Evolutionary conservation across 2,797 vertebrate genomes (phyloP), one percentile per base, ranked within the genome.

Genomic region (Acanthurus tractus): DNA sequence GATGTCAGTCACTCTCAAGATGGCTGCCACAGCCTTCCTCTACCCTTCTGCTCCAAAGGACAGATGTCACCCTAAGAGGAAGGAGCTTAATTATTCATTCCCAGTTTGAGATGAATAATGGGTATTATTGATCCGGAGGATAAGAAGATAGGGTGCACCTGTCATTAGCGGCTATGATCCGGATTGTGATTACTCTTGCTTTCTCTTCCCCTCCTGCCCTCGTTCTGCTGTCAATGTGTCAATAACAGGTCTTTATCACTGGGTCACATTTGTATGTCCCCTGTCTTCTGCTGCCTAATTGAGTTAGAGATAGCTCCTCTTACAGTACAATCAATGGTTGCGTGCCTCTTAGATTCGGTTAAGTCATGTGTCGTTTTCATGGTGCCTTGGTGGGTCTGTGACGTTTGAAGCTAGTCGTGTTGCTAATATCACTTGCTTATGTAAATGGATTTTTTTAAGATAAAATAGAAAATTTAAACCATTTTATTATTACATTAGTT

Each of bases 21-120:
- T 85, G 79, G 74, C 86, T 72, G 57, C 74, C 61, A 14, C 9
- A 0, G 64, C 63, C 69, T 79, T 73, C 62, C 49, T 76, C 45
- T 66, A 66, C 23, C 80, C 70, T 78, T 82, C 63, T 83, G 62
- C 59, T 63, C 11, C 50, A 70, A 81, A 63, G 73, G 67, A 78
- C 46, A n/a, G 25, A 54, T 62, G 53, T 72, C 56, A 66, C 74
- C 53, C 25, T 2, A 65, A 86, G 64, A 70, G 72, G 69, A 85
- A 79, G 64, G 53, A 61, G 54, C 77, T 88, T 82, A 86, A 88
- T 91, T 91, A 91, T 88, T 92, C 69, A 90, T 90, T 63, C 48
- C 17, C 36, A 73, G 22, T 84, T 90, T 54, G 65, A 73, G 73
- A 85, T 91, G 62, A 92, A 79, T 89, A 89, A 88, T 89, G 83